Evolutionary conservation across 2,888 invertebrate genomes (phyloP), one percentile per base, ranked within the genome.

Genomic region (Agriopis marginaria): DNA sequence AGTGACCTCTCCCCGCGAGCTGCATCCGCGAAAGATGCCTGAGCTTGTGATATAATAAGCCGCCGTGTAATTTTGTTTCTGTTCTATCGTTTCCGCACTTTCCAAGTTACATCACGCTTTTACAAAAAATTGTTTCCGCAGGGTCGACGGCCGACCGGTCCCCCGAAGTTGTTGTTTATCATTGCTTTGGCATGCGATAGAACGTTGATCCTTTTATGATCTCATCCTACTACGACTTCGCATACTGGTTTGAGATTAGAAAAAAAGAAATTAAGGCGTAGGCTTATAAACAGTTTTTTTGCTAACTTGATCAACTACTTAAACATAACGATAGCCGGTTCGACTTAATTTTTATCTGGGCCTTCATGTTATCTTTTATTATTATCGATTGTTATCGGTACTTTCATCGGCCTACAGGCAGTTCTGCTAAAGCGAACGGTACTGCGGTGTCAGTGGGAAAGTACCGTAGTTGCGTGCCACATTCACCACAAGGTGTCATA

Each of bases 171-270:
- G 82, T 86, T 85, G 85, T 84, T 85, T 87, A 88, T 90, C 90
- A 91, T 86, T 86, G 87, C 85, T 88, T 88, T 78, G 88, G 89
- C 82, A 88, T 89, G 88, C 85, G 86, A 80, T 71, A 85, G 94
- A 89, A 82, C 93, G 82, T 92, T 93, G 93, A 92, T 93, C 94
- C 92, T 93, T 85, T 79, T 75, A 87, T 94, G 93, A 94, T 92
- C 92, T 93, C 93, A 93, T 93, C 91, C 82, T 78, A 76, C 78
- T 78, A 80, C 32, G 32, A 32, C 32, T 32, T 5, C 79, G 82
- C 81, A 77, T 77, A 66, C 70, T 79, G 75, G 75, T 78, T 77
- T 76, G 69, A 51, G 68, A 69, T 74, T 73, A 75, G 68, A 75
- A 75, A 82, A n/a, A 83, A 83, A 79, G 75, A 72, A 79, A 73